Percentiles rank a stretch among this genome's conserved stretches.
phyloP scores from a whole-genome alignment of 30 jellyfish, hydroid and myxozoan genomes.

The Mastigias papua region DNA sequence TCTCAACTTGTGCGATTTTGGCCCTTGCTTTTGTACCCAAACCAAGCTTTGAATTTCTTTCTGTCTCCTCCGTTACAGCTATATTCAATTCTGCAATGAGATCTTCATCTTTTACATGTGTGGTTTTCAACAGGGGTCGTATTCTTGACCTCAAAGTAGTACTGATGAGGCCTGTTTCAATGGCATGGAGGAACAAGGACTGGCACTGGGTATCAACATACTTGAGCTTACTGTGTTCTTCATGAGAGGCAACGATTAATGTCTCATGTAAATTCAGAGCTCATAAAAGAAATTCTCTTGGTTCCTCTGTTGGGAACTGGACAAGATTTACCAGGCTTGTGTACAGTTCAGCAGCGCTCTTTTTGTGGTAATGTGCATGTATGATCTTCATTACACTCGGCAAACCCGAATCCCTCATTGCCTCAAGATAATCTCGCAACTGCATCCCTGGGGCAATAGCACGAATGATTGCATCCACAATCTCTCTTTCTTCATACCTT shows the following conservation, averaged over 20 bases:
- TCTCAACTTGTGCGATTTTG: constrained; percentile 16
- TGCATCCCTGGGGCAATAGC: constrained; percentile 20
- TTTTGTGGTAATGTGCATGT: constrained; percentile 32
- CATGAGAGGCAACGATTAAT: neutral
- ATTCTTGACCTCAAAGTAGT: constrained; percentile 27
- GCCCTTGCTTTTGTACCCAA: constrained; percentile 19
- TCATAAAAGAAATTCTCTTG: constrained; percentile 1
- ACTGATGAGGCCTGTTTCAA: constrained; percentile 34
- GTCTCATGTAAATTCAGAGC: constrained; percentile 12
- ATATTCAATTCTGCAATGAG: constrained; percentile 9
- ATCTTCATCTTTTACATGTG: constrained; percentile 15
- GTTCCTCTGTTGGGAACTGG: constrained; percentile 20
- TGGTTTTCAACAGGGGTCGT: constrained; percentile 27
- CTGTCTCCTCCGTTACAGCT: constrained; percentile 52
- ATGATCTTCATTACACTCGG: constrained; percentile 15
- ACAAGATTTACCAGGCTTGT: constrained; percentile 18
- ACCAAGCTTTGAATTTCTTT: constrained; percentile 24
- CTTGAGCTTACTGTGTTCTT: constrained; percentile 24
- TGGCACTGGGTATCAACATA: constrained; percentile 32
- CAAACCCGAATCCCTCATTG: constrained; percentile 13
- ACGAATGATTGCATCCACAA: constrained; percentile 19
- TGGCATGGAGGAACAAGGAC: constrained; percentile 52
- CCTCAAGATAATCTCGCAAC: constrained; percentile 37
- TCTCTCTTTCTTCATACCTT: constrained; percentile 35
- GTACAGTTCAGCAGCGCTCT: constrained; percentile 1